Base-by-base conservation (phyloP, 37 sponge, comb jelly and placozoan genomes). In the Haliclona indistincta region DNA sequence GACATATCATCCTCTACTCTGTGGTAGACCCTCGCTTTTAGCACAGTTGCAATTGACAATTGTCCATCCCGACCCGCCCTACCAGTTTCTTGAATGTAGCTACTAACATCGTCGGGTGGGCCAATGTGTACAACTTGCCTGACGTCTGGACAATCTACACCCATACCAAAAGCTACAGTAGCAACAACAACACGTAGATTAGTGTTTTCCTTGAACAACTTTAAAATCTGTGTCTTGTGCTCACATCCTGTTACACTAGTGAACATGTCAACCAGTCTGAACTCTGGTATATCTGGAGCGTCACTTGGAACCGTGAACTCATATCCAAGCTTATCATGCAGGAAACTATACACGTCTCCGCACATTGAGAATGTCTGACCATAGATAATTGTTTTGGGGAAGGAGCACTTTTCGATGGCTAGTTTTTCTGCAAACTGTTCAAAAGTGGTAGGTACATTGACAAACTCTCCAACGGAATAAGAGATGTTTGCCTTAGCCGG, bases 211-310 rank as follows among this genome's bases (percentile, higher is more conserved):
- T 60, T 58, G 19, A 52, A 52, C 76, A 75, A 52, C 11, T 62
- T 8, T 62, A 52, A 44, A 38, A 75, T 75, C 20, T 75, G 29
- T 61, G 47, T 44, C 44, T 75, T 75, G 13, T 52, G 54, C 43
- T 6, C 29, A n/a, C 63, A 34, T 23, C 25, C 76, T 22, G 76
- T 75, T 5, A 75, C 63, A 61, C 64, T 75, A 4, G 76, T 42
- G 76, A 52, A 75, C 76, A 61, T 62, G 28, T 75, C 76, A 30
- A 61, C 76, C 25, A 75, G 76, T 25, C 76, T 49, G 42, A 75
- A 75, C 29, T 54, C 23, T 6, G 56, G 28, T 6, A 75, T 60
- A 34, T 75, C 53, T 62, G 76, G 76, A 44, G 76, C 76, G 25
- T 54, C 76, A 38, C 25, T 41, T 30, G 63, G 76, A 41, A 63